Base-by-base conservation (phyloP, 2,888 invertebrate species). In the Conomelus anceps region DNA sequence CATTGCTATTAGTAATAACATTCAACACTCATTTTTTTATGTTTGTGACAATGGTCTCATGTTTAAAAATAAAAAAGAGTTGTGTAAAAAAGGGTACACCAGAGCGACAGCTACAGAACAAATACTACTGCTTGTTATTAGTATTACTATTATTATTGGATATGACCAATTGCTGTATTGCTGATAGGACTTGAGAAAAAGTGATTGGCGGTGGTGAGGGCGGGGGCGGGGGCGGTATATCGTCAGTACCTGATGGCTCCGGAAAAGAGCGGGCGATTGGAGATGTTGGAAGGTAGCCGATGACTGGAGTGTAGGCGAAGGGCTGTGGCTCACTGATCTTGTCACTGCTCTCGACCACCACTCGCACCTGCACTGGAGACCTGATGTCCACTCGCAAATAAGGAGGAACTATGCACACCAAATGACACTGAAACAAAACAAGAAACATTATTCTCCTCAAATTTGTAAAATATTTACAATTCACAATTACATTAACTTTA, bases 261-360 rank as follows among this genome's bases (percentile, higher is more conserved):
- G 63, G 63, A 7, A 4, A n/a, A 13, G 63, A 4, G 20, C 63
- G 63, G n/a, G 3, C 0, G 7, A 63, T n/a, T 20, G 63, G 63
- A 4, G 63, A 63, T 20, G 1, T 63, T 1, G 63, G 63, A 20
- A 63, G 63, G n/a, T 4, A 63, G 20, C 63, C 63, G 63, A n/a
- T 7, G 0, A 90, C n/a, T 4, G 92, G 91, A 22, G 91, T 96
- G 94, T 97, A 98, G 92, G 95, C 95, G 94, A 98, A 98, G 91
- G 95, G 94, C 94, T 98, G 98, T 89, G 97, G 95, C 94, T 98
- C 98, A 92, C 97, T 97, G 90, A 96, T 96, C 94, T 97, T 97
- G 63, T 13, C n/a, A 92, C 97, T 97, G 86, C 98, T 97, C 22
- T 96, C 95, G 90, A 98, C 96, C 93, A 95, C 96, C 93, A 98